phyloP scores from a whole-genome alignment of 2,797 vertebrate species.

The Sebastolobus alascanus region DNA sequence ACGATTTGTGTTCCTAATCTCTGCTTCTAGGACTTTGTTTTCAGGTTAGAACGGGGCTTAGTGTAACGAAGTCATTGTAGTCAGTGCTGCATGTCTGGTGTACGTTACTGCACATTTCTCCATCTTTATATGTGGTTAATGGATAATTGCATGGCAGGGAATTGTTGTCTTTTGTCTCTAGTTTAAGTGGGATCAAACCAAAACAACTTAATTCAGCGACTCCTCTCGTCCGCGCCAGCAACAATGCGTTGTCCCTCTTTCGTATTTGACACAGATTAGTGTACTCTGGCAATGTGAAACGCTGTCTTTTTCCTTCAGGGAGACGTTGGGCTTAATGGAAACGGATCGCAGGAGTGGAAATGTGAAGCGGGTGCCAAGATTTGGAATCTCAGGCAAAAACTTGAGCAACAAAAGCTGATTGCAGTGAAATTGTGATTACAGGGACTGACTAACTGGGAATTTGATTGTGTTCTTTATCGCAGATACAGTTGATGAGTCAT shows the following conservation, averaged over 20 bases:
- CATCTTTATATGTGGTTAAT: slow-evolving; percentile 24
- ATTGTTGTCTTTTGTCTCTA: slow-evolving; percentile 40
- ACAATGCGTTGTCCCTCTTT: slow-evolving; percentile 49
- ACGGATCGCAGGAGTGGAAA: slow-evolving; percentile 75
- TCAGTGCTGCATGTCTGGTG: not conserved
- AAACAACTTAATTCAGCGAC: slow-evolving; percentile 47
- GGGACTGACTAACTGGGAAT: not conserved
- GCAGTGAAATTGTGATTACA: slow-evolving; percentile 42
- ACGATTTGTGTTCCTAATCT: not conserved
- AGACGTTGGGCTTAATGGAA: slow-evolving; percentile 70
- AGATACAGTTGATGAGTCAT: not conserved
- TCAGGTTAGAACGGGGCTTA: not conserved
- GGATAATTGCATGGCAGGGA: slow-evolving; percentile 25
- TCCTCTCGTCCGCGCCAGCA: slow-evolving; percentile 33
- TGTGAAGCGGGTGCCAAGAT: slow-evolving; percentile 55
- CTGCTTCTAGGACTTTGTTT: not conserved
- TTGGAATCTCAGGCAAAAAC: slow-evolving; percentile 49
- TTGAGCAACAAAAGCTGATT: slow-evolving; percentile 61
- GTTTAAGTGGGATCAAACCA: slow-evolving; percentile 52
- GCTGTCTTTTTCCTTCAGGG: slow-evolving; percentile 52
- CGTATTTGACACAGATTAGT: slow-evolving; percentile 68
- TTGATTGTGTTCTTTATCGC: slow-evolving; percentile 2
- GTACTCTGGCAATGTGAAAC: slow-evolving; percentile 50
- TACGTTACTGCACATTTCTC: slow-evolving; percentile 5
- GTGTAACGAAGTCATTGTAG: not conserved